Base-by-base conservation (phyloP, 2,113 vertebrate genomes). In the Scortum barcoo region DNA sequence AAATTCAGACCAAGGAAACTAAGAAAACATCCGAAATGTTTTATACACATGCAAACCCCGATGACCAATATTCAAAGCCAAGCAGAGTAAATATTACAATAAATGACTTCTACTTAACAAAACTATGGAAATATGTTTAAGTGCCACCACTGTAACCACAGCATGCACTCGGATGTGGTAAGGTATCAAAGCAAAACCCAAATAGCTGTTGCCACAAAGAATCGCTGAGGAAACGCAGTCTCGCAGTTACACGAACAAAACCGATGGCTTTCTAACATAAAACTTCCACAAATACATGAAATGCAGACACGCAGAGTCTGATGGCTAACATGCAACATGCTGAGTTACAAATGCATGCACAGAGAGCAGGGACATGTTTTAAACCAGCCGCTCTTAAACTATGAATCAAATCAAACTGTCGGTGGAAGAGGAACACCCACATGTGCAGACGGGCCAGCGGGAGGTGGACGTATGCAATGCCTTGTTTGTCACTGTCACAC, bases 401-500 rank as follows among this genome's bases (percentile, higher is more conserved):
- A 12, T 72, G 40, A 76, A 65, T 33, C 24, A 33, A 57, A 60
- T 26, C 1, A n/a, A 71, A 72, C 36, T 30, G 8, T 40, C 24
- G 44, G n/a, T 48, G 56, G 42, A 74, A 2, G 20, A 50, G 11
- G 48, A 63, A 56, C 65, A 28, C 28, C 74, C 22, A 40, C 53
- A 2, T 4, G 12, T 44, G 9, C 7, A 26, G 12, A 30, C n/a
- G 7, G 48, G 42, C 3, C 74, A 28, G 26, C 33, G 65, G 50
- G 72, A 80, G 28, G 51, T 44, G 50, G 30, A 67, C 7, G 13
- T 22, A 53, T 40, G 2, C 42, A 57, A 42, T 69, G 65, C 28
- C 67, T 19, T 56, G 77, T 81, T 72, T 85, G 82, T 78, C 80
- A 33, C 56, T 3, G 48, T 86, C 72, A 70, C 76, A 57, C 74